phyloP scores from a whole-genome alignment of 2,888 invertebrate genomes.

The Rhorus exstirpatorius region DNA sequence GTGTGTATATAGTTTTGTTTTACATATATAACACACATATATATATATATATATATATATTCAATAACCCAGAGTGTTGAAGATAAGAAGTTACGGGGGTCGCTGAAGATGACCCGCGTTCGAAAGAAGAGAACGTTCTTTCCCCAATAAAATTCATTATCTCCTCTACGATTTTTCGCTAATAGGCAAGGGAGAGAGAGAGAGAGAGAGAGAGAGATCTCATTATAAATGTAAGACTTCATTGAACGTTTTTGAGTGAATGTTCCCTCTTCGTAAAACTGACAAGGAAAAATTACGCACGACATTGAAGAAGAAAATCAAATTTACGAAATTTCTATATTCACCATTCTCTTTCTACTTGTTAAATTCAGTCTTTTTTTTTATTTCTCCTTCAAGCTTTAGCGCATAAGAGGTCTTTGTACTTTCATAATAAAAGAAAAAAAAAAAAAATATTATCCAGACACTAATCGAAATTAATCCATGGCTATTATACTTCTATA shows the following conservation, averaged over 20 bases:
- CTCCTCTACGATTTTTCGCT: conserved; percentile 54
- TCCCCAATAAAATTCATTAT: conserved; percentile 58
- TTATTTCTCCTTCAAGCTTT: neutral
- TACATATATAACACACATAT: conserved; percentile 45
- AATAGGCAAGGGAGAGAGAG: conserved; percentile 33
- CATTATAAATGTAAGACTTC: conserved; percentile 49
- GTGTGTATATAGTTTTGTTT: conserved; percentile 27
- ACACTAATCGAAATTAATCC: conserved; percentile 22
- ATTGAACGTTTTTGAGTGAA: conserved; percentile 27
- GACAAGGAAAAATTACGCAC: neutral
- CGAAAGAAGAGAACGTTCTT: conserved; percentile 55
- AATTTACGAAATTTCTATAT: neutral
- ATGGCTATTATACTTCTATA: conserved; percentile 8
- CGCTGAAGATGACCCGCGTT: conserved; percentile 80
- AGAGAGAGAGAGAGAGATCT: conserved; percentile 20
- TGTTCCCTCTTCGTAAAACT: neutral
- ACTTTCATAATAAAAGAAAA: conserved; percentile 3
- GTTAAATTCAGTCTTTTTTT: neutral
- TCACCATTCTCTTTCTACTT: neutral
- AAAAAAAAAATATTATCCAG: conserved; percentile 23
- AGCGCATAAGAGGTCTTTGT: conserved; percentile 43
- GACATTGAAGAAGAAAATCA: conserved; percentile 1
- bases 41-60: conserved; percentile 79
- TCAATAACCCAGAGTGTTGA: conserved; percentile 78
- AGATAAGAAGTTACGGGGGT: conserved; percentile 80